Evolutionary conservation across 2,113 vertebrate species (phyloP).

Genomic region (Suncus etruscus): DNA sequence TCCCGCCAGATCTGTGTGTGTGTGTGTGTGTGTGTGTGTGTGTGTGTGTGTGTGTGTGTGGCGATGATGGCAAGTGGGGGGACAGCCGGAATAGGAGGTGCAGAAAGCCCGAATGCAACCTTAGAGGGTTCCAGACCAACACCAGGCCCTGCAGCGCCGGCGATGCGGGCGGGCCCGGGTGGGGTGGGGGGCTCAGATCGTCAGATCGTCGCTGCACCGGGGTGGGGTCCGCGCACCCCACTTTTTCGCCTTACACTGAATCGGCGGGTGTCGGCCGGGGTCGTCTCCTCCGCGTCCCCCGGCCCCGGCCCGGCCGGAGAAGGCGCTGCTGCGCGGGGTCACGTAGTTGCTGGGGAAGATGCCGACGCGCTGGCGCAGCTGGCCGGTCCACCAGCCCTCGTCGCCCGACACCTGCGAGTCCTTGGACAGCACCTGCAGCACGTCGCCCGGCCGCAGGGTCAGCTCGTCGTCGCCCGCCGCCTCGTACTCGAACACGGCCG

Average conservation of each 20-base stretch:
- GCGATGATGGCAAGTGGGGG: neutral
- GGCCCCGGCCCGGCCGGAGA: slow-evolving; percentile 82
- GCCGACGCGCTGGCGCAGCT: slow-evolving; percentile 95
- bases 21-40: neutral
- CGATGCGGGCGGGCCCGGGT: too few species aligned
- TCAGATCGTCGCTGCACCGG: too few species aligned
- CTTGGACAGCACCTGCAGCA: slow-evolving; percentile 96
- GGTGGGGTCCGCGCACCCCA: neutral
- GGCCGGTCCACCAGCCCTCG: slow-evolving; percentile 97
- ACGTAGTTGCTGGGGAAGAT: slow-evolving; percentile 98
- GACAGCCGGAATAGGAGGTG: slow-evolving; percentile 27
- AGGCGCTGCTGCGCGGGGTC: slow-evolving; percentile 90
- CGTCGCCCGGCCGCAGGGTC: slow-evolving; percentile 94
- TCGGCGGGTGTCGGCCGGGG: slow-evolving; percentile 85
- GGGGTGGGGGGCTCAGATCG: neutral
- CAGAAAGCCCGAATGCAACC: slow-evolving; percentile 19
- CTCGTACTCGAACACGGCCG: slow-evolving; percentile 98
- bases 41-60: neutral
- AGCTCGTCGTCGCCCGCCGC: slow-evolving; percentile 97
- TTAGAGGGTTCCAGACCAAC: slow-evolving; percentile 43
- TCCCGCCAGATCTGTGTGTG: neutral
- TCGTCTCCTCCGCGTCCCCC: slow-evolving; percentile 83
- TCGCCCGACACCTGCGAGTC: slow-evolving; percentile 97
- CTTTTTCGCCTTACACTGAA: slow-evolving; percentile 86
- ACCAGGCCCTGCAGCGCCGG: neutral